Conservation (phyloP, 92 coral and sea anemone species). For the Bergia sp. region DNA sequence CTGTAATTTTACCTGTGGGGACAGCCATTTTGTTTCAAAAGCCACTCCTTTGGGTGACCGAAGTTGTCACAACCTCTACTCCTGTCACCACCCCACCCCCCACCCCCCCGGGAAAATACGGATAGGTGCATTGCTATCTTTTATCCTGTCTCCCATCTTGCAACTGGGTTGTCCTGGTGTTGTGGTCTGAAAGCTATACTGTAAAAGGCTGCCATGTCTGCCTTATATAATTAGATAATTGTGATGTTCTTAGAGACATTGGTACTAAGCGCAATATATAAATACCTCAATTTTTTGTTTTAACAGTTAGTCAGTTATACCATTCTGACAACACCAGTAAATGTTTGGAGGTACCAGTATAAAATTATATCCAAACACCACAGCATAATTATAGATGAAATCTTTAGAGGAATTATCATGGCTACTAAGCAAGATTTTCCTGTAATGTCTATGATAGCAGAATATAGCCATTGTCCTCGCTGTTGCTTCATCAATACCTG, state of each 20-base stretch:
- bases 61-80: constrained; percentile 8
- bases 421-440: not conserved
- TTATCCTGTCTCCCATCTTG: not conserved
- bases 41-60: not conserved
- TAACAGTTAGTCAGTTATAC: not conserved
- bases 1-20: constrained; percentile 5
- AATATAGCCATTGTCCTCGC: not conserved
- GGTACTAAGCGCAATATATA: not conserved
- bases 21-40: constrained; percentile 1
- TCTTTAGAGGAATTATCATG: constrained; percentile 1
- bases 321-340: constrained; percentile 17
- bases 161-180: not conserved
- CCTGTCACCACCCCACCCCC: not conserved
- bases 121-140: constrained; percentile 2
- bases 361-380: constrained; percentile 11
- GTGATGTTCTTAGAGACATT: constrained; percentile 16
- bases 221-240: constrained; percentile 4
- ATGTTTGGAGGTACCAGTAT: not conserved
- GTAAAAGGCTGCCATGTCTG: constrained; percentile 3
- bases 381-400: constrained; percentile 6
- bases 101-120: too few species aligned
- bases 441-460: not conserved
- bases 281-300: constrained; percentile 12
- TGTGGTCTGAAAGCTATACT: not conserved
- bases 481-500: not conserved